Conservation (phyloP, 2,113 vertebrate genomes). For the Pterocles orientalis region DNA sequence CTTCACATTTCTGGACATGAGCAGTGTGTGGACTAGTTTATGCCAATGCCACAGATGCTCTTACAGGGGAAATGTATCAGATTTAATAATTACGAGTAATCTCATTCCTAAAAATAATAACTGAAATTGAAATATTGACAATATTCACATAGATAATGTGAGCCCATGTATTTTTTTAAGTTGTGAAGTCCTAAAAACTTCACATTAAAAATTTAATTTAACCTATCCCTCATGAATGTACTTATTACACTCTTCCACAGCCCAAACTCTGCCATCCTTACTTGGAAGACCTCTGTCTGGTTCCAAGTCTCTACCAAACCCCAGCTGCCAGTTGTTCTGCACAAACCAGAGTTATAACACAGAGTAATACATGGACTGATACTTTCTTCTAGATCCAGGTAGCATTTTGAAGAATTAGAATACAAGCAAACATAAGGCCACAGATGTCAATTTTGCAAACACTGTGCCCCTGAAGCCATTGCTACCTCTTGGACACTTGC, state of each 20-base stretch:
- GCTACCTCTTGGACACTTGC: not conserved
- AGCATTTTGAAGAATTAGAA: not conserved
- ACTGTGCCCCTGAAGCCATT: not conserved
- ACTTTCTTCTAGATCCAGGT: not conserved
- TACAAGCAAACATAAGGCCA: not conserved
- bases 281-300: not conserved
- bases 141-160: not conserved
- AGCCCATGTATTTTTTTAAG: not conserved
- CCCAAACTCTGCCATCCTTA: not conserved
- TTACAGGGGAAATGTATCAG: not conserved
- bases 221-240: not conserved
- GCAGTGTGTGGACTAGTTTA: not conserved
- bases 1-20: not conserved
- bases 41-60: not conserved
- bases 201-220: not conserved
- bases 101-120: not conserved
- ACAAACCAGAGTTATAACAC: not conserved
- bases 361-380: not conserved
- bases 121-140: not conserved
- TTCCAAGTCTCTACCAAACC: not conserved
- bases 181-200: not conserved
- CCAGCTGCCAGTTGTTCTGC: not conserved
- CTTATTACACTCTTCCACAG: not conserved
- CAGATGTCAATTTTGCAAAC: not conserved
- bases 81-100: not conserved